A percentile compares a stretch with the other conserved stretches of the same genome.
Evolutionary conservation across 2,113 vertebrate genomes (phyloP).

Genomic region (Camelus dromedarius): DNA sequence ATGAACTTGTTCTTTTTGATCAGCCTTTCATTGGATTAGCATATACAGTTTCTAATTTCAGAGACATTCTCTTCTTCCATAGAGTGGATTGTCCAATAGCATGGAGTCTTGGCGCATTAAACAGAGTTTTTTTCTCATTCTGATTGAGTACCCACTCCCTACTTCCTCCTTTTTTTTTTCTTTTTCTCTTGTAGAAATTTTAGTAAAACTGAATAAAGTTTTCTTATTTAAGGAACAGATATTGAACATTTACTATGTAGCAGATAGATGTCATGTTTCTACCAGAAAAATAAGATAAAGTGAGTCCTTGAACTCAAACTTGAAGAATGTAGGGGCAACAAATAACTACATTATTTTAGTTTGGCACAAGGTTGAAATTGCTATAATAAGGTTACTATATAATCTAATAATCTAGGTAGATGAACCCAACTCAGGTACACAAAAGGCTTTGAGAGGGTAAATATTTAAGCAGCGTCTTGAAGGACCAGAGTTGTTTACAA

Average conservation of each 20-base stretch:
- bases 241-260: neutral
- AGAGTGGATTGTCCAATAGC: neutral
- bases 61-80: neutral
- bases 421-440: neutral
- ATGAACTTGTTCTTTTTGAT: neutral
- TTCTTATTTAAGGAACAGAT: neutral
- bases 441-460: neutral
- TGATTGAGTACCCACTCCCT: neutral
- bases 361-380: neutral
- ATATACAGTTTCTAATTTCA: neutral
- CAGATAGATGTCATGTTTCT: rapidly evolving
- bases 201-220: neutral
- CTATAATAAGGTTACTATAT: neutral
- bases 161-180: neutral
- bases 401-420: neutral
- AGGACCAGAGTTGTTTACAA: neutral
- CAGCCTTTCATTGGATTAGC: neutral
- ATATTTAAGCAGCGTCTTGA: neutral
- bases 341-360: neutral
- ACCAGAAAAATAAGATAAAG: neutral
- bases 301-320: neutral
- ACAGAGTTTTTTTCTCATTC: neutral
- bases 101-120: neutral
- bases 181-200: neutral
- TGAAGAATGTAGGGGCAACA: neutral